A percentile compares a stretch with the other conserved stretches of the same genome.
These are phyloP conservation scores for Bellardia bayeri DNA, from an alignment of 2,888 invertebrate species.

Conservation along the genomic window DNA sequence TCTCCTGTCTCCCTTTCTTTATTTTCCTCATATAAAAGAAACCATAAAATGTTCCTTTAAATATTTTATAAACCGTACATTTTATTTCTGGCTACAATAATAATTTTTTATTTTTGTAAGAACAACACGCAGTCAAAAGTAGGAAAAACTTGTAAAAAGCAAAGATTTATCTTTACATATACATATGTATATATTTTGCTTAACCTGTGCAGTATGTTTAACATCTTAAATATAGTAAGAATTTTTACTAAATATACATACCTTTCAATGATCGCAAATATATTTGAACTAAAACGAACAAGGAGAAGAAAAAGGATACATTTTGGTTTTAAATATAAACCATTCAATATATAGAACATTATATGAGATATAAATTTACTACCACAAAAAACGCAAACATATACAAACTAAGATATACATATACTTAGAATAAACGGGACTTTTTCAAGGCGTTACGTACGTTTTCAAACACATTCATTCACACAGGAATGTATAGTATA, in stretches of 20 bases:
- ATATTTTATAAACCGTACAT: slow-evolving; percentile 16
- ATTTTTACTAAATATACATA: background rate
- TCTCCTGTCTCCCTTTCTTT: background rate
- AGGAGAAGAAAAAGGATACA: slow-evolving; percentile 6
- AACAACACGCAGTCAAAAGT: background rate
- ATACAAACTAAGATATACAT: background rate
- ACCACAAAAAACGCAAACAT: background rate
- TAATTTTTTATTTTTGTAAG: slow-evolving; percentile 28
- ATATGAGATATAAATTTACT: slow-evolving; percentile 44
- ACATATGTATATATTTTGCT: no score
- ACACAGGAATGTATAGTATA: background rate
- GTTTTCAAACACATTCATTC: background rate
- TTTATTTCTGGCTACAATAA: slow-evolving; percentile 22
- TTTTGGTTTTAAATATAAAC: slow-evolving; percentile 43
- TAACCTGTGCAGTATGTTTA: background rate
- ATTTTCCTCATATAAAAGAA: background rate
- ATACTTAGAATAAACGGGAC: background rate
- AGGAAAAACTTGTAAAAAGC: background rate
- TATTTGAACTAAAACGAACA: background rate
- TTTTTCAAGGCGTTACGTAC: slow-evolving; percentile 42
- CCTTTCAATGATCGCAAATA: background rate
- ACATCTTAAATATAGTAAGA: slow-evolving; percentile 18
- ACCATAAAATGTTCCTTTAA: slow-evolving; percentile 21
- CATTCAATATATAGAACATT: slow-evolving; percentile 30
- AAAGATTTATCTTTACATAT: slow-evolving; percentile 31